Evolutionary conservation across 1,140 invertebrate species (phyloP), one percentile per base, ranked within the genome.

Genomic region (Cecropterus lyciades): DNA sequence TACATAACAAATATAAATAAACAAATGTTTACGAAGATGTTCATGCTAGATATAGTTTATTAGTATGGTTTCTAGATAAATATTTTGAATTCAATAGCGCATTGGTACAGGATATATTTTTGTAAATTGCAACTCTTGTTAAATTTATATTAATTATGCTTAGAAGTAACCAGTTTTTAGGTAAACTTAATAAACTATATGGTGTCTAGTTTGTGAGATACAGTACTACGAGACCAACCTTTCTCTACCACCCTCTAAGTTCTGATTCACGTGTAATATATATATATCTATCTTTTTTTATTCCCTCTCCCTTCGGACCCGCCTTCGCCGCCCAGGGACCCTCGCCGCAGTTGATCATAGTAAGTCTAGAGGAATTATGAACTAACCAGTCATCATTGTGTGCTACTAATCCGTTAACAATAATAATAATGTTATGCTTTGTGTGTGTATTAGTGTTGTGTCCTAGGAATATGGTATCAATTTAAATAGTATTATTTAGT

Each of bases 281-380:
- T 37, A 37, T 37, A 37, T n/a, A n/a, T n/a, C n/a, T 33, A 33
- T 37, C 80, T 80, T 78, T 77, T 79, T 84, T 80, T 83, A 75
- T 80, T 78, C 70, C 75, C 74, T 45, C 42, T 45, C 13, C 42
- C 42, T 75, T 70, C 74, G 66, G 42, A 43, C 79, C 68, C 56
- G 66, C 65, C 65, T 67, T 64, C 72, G 17, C 55, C 75, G 55
- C 69, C 71, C 91, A 92, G 91, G 90, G 89, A n/a, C 91, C 91
- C 52, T 77, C 85, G 63, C 91, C 91, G 69, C 90, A 92, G 73
- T 85, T 92, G 80, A 92, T 92, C 42, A 93, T 93, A 84, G 91
- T 93, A 93, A 93, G 91, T 92, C 68, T 60, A 59, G 37, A 52
- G 65, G 5, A 55, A 49, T 13, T 69, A 62, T 46, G 13, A 46